Evolutionary conservation across 2,888 invertebrate species (phyloP).

Genomic region (Dynastes tityus): DNA sequence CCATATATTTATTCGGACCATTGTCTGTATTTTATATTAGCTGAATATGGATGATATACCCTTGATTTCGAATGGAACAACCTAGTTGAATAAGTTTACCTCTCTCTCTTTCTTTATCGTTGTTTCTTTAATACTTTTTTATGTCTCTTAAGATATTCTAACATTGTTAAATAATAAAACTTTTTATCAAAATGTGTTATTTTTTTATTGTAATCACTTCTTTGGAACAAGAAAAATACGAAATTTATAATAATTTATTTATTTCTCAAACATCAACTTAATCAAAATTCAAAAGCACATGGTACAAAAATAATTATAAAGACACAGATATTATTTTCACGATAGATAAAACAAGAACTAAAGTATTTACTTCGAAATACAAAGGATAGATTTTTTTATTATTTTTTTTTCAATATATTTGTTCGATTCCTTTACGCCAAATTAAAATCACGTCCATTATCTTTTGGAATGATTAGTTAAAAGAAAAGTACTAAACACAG

Average conservation of each 20-base stretch:
- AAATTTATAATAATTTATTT: constrained; percentile 29
- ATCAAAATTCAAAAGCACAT: constrained; percentile 27
- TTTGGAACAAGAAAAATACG: not conserved
- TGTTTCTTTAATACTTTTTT: constrained; percentile 45
- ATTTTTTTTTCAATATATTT: not conserved
- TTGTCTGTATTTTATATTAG: constrained; percentile 70
- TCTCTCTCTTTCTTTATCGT: not conserved
- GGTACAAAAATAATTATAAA: constrained; percentile 42
- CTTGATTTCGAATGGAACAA: not conserved
- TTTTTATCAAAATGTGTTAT: not conserved
- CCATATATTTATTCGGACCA: constrained; percentile 86
- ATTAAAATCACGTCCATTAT: not conserved
- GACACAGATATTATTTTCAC: constrained; percentile 11
- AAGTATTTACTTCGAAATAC: constrained; percentile 12
- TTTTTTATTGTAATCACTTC: constrained; percentile 1
- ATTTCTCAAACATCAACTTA: constrained; percentile 12
- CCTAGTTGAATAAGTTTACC: not conserved
- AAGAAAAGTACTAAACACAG: not conserved
- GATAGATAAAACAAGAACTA: not conserved
- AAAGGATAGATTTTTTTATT: constrained; percentile 9
- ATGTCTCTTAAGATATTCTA: constrained; percentile 42
- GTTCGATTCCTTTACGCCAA: not conserved
- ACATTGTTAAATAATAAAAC: constrained; percentile 44
- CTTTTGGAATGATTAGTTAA: constrained; percentile 19
- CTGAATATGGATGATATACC: constrained; percentile 6